A percentile compares a stretch with the other conserved stretches of the same genome.
Evolutionary conservation across 2,888 invertebrate genomes (phyloP).

Genomic region (Lasiommata megera): DNA sequence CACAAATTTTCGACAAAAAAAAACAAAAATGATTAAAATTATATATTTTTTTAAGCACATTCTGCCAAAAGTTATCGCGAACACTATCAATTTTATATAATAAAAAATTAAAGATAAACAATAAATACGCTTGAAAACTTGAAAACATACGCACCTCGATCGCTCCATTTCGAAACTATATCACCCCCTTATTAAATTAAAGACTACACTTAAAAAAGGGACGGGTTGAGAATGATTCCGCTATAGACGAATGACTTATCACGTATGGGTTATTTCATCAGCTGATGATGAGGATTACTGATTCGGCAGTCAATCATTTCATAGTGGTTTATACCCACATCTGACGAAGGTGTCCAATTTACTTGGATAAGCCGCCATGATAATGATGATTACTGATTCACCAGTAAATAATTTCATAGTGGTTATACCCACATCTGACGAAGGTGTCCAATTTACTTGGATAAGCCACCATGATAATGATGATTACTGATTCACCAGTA

Average conservation of each 20-base stretch:
- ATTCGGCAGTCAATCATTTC: no score
- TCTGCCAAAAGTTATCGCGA: conserved; percentile 1
- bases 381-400: no score
- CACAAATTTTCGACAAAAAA: conserved; percentile 2
- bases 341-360: no score
- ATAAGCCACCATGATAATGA: no score
- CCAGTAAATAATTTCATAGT: no score
- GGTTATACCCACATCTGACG: no score
- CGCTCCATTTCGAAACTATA: conserved; percentile 27
- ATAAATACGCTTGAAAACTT: conserved; percentile 19
- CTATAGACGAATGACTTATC: conserved; percentile 16
- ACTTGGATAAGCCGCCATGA: no score
- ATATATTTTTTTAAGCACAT: conserved; percentile 18
- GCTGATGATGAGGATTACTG: no score
- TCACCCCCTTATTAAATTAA: conserved; percentile 20
- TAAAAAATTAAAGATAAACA: not conserved
- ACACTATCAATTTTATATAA: not conserved
- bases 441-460: no score
- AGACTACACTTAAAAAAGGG: conserved; percentile 24
- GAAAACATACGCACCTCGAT: conserved; percentile 23
- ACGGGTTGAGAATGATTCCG: conserved; percentile 22
- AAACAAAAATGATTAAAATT: not conserved
- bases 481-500: no score
- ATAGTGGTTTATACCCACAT: no score
- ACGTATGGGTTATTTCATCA: no score